Conservation (phyloP, 2,888 invertebrate species). For the Gisinianus flammeolus region DNA sequence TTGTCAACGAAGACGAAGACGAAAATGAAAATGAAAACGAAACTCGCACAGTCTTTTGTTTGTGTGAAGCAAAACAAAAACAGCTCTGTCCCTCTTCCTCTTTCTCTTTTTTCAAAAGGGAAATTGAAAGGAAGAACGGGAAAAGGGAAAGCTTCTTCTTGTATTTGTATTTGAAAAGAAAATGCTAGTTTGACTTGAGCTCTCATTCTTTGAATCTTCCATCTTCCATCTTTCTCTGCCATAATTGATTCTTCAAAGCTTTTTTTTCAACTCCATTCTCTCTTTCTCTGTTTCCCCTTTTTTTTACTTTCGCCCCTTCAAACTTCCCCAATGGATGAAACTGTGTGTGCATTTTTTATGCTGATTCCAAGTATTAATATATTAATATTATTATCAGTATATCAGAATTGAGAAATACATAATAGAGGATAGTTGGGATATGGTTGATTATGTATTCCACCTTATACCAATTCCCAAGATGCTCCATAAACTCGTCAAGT, state of each 20-base stretch:
- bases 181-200: too few relatives aligned
- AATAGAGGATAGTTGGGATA: not conserved
- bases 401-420: too few relatives aligned
- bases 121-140: too few relatives aligned
- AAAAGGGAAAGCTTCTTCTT: too few relatives aligned
- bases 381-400: too few relatives aligned
- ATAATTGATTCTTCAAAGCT: not conserved
- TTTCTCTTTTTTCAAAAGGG: too few relatives aligned
- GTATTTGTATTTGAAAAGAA: too few relatives aligned
- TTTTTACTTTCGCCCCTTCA: not conserved
- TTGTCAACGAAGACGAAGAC: not conserved
- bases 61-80: too few relatives aligned
- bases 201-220: too few relatives aligned
- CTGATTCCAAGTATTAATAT: not conserved
- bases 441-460: not conserved
- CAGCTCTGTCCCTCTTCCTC: too few relatives aligned
- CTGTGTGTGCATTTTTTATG: not conserved
- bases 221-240: too few relatives aligned
- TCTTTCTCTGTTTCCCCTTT: conserved; percentile 8
- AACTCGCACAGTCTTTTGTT: too few relatives aligned
- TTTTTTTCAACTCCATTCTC: not conserved
- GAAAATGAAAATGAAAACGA: not conserved
- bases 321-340: not conserved
- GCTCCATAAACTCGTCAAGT: not conserved
- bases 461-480: not conserved